These are phyloP conservation scores for Cynopterus sphinx DNA, from an alignment of 2,797 vertebrate species.

Conservation along the genomic window DNA sequence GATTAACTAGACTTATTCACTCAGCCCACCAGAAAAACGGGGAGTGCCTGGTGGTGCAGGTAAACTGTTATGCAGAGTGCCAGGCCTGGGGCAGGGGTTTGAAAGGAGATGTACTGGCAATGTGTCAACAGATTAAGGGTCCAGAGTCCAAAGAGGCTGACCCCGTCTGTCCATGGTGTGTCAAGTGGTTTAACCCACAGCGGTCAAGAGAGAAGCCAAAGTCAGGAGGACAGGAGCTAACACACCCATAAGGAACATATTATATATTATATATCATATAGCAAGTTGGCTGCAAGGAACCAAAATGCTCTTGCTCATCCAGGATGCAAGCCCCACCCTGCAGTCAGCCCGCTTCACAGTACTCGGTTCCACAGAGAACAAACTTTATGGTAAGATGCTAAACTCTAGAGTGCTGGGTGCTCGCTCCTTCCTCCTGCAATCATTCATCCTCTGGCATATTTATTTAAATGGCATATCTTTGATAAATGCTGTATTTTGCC, in stretches of 20 bases:
- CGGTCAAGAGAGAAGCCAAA: not conserved
- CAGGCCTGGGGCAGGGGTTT: not conserved
- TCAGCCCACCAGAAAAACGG: accelerated
- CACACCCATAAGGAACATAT: accelerated
- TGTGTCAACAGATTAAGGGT: accelerated
- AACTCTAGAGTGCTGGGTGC: not conserved
- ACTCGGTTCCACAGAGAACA: not conserved
- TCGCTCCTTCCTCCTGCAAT: not conserved
- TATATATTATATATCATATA: too few species aligned
- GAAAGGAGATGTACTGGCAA: not conserved
- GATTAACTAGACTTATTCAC: accelerated
- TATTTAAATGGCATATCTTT: conserved; percentile 32
- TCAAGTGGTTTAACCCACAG: not conserved
- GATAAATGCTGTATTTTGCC: not conserved
- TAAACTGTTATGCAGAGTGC: accelerated
- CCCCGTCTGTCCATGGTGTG: accelerated
- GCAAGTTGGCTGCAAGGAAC: not conserved
- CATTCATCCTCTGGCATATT: not conserved
- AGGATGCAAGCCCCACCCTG: not conserved
- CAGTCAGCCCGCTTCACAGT: not conserved
- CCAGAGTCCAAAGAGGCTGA: not conserved
- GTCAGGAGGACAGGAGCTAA: not conserved
- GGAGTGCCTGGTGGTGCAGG: accelerated
- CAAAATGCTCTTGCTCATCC: not conserved
- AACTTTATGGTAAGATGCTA: not conserved